phyloP scores from a whole-genome alignment of 2,888 invertebrate genomes.

The Chesias legatella region DNA sequence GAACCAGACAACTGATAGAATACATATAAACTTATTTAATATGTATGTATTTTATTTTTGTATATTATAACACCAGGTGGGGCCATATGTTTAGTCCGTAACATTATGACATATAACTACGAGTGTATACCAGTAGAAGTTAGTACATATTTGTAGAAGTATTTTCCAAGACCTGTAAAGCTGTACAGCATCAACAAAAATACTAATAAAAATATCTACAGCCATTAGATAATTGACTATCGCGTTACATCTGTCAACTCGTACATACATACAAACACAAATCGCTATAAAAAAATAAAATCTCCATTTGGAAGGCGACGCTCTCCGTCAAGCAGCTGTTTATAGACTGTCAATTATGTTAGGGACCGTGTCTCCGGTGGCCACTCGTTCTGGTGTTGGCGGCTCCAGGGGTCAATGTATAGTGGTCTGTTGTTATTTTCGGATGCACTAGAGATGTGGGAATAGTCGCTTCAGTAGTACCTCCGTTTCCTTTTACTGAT shows the following conservation, averaged over 20 bases:
- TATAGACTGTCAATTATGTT: constrained; percentile 54
- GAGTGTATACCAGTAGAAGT: too few species aligned
- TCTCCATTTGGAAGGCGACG: constrained; percentile 47
- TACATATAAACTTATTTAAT: too few species aligned
- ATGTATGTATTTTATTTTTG: too few species aligned
- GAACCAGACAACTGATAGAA: too few species aligned
- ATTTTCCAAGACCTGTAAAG: too few species aligned
- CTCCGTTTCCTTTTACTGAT: constrained; percentile 61
- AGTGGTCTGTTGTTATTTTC: constrained; percentile 56
- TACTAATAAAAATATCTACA: constrained; percentile 1
- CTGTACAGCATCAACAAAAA: too few species aligned
- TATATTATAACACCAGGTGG: too few species aligned
- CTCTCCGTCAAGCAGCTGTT: constrained; percentile 69
- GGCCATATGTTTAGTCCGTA: too few species aligned
- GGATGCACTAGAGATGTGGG: constrained; percentile 60
- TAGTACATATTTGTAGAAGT: too few species aligned
- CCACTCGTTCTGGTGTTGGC: constrained; percentile 9
- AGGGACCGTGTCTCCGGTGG: constrained; percentile 35
- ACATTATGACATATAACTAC: too few species aligned
- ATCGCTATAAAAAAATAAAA: constrained; percentile 41
- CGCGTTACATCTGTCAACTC: constrained; percentile 28
- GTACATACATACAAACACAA: constrained; percentile 28
- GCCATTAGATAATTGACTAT: constrained; percentile 10
- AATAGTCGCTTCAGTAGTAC: constrained; percentile 58
- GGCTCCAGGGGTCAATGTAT: constrained; percentile 27